A percentile compares a stretch with the other conserved stretches of the same genome.
Conservation (phyloP, 2,113 vertebrate species). For the Notechis scutatus region DNA sequence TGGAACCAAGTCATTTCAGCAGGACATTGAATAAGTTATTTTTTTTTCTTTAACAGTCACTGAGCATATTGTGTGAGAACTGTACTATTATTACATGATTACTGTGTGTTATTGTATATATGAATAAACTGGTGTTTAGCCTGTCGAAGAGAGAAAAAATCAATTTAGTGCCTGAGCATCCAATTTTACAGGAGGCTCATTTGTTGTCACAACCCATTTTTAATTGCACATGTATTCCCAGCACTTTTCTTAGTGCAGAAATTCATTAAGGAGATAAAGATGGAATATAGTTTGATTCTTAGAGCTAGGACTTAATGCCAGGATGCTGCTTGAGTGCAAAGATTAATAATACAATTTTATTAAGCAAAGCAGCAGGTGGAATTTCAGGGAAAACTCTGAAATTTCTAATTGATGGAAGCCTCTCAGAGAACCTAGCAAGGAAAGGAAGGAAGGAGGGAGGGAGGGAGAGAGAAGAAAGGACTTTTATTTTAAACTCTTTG, state of each 20-base stretch:
- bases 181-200: neutral
- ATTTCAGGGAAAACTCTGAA: neutral
- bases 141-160: neutral
- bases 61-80: neutral
- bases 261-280: neutral
- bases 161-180: neutral
- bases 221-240: neutral
- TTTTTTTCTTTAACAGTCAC: neutral
- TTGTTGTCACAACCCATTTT: neutral
- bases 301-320: neutral
- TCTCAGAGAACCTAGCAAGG: neutral
- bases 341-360: neutral
- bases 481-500: neutral
- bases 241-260: neutral
- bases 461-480: neutral
- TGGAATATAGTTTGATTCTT: neutral
- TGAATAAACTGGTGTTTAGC: neutral
- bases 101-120: neutral
- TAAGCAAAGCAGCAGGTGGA: neutral
- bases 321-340: neutral
- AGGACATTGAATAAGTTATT: conserved; percentile 34
- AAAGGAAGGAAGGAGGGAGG: no score
- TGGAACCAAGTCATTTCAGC: conserved; percentile 42
- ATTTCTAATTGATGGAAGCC: neutral
- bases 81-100: neutral